phyloP scores from a whole-genome alignment of 2,113 vertebrate genomes.

The Nannospalax galili region DNA sequence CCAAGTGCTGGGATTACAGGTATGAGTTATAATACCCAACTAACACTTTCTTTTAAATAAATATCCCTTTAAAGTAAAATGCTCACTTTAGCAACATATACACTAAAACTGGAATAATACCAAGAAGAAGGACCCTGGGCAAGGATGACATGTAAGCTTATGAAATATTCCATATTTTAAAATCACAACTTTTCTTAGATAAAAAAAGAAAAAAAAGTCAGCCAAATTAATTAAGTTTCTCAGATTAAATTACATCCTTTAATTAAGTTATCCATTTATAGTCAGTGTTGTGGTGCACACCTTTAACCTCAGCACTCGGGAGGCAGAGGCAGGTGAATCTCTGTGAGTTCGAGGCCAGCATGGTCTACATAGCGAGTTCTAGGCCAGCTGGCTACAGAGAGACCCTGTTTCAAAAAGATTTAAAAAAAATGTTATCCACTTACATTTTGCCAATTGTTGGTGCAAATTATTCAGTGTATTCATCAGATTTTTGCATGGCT shows the following conservation, averaged over 20 bases:
- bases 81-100: not conserved
- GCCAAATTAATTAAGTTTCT: slow-evolving; percentile 13
- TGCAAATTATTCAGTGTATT: slow-evolving; percentile 94
- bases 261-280: slow-evolving; percentile 87
- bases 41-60: slow-evolving; percentile 17
- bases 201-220: not conserved
- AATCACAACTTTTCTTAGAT: not conserved
- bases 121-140: not conserved
- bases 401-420: too few species aligned
- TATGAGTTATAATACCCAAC: not conserved
- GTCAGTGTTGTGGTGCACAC: too few species aligned
- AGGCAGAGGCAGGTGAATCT: too few species aligned
- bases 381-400: too few species aligned
- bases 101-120: not conserved
- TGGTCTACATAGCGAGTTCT: too few species aligned
- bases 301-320: too few species aligned
- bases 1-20: not conserved
- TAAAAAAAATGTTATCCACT: too few species aligned
- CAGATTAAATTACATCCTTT: slow-evolving; percentile 45
- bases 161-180: not conserved
- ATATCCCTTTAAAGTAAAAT: not conserved
- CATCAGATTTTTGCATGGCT: slow-evolving; percentile 97
- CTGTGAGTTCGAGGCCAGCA: too few species aligned
- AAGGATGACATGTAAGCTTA: not conserved
- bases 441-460: slow-evolving; percentile 95